Percentiles rank a stretch among this genome's conserved stretches.
Evolutionary conservation across 2,888 invertebrate species (phyloP).

Genomic region (Aspidiotus rigidus): DNA sequence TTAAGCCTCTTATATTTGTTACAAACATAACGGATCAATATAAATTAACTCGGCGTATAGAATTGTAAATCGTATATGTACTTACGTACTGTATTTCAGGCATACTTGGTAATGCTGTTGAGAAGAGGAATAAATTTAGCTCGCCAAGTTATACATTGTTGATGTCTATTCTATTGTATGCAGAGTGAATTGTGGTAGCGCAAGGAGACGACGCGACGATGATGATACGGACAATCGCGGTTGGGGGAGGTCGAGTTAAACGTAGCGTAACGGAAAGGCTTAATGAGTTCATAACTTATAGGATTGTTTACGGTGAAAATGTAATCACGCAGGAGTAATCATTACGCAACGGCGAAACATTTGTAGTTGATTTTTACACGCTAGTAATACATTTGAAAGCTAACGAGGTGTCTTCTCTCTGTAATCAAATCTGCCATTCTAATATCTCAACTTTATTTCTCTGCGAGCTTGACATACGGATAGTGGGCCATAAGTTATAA

Average conservation of each 20-base stretch:
- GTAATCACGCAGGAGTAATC: constrained; percentile 22
- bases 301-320: constrained; percentile 32
- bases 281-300: constrained; percentile 8
- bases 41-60: neutral
- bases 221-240: neutral
- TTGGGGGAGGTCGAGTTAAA: neutral
- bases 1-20: too few species aligned
- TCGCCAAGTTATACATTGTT: too few species aligned
- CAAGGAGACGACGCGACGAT: neutral
- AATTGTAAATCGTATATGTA: constrained; percentile 4
- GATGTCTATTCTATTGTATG: too few species aligned
- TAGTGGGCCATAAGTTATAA: too few species aligned
- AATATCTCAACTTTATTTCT: too few species aligned
- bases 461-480: too few species aligned
- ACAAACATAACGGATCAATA: neutral
- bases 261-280: constrained; percentile 2
- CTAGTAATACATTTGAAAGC: constrained; percentile 19
- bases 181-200: too few species aligned
- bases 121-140: neutral
- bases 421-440: constrained; percentile 10
- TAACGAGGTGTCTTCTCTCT: constrained; percentile 24
- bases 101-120: neutral
- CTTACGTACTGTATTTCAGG: constrained; percentile 1
- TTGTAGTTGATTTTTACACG: constrained; percentile 9
- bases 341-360: constrained; percentile 29